Evolutionary conservation across 2,797 vertebrate species (phyloP).

Genomic region (Lutjanus argentimaculatus): DNA sequence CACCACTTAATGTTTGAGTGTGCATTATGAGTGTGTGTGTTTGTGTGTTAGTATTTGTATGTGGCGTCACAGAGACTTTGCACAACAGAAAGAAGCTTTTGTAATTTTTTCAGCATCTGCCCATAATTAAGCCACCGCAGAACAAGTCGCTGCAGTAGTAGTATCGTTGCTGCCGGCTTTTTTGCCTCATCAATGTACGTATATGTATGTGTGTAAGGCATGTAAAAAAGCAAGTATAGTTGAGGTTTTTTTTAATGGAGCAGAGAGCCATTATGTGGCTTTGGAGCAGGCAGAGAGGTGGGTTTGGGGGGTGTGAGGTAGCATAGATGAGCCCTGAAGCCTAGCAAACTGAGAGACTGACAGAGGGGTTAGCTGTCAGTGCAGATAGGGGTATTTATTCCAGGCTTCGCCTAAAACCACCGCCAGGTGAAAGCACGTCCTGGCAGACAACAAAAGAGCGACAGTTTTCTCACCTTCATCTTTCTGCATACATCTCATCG

Average conservation of each 20-base stretch:
- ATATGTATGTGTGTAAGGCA: constrained; percentile 23
- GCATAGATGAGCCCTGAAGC: constrained; percentile 69
- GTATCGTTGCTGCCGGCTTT: constrained; percentile 53
- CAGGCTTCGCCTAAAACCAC: constrained; percentile 69
- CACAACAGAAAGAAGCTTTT: constrained; percentile 64
- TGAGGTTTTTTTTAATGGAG: constrained; percentile 62
- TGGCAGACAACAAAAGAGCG: constrained; percentile 73
- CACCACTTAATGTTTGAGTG: constrained; percentile 10
- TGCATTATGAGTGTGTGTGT: constrained; percentile 20
- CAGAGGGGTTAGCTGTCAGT: constrained; percentile 48
- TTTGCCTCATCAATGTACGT: constrained; percentile 25
- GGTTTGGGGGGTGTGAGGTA: constrained; percentile 49
- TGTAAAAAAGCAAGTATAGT: constrained; percentile 66
- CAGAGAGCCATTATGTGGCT: constrained; percentile 78
- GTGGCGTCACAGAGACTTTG: constrained; percentile 57
- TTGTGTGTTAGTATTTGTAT: constrained; percentile 24
- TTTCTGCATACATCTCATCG: constrained; percentile 34
- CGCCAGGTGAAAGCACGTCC: constrained; percentile 73
- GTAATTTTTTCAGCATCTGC: constrained; percentile 73
- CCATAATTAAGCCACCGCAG: constrained; percentile 79
- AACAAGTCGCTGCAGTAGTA: constrained; percentile 80
- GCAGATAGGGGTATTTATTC: constrained; percentile 75
- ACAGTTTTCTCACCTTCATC: constrained; percentile 60
- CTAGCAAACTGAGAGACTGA: constrained; percentile 46
- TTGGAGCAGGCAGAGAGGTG: constrained; percentile 53